These are phyloP conservation scores for Troides oblongomaculatus DNA, from an alignment of 2,888 invertebrate species.

Conservation along the genomic window DNA sequence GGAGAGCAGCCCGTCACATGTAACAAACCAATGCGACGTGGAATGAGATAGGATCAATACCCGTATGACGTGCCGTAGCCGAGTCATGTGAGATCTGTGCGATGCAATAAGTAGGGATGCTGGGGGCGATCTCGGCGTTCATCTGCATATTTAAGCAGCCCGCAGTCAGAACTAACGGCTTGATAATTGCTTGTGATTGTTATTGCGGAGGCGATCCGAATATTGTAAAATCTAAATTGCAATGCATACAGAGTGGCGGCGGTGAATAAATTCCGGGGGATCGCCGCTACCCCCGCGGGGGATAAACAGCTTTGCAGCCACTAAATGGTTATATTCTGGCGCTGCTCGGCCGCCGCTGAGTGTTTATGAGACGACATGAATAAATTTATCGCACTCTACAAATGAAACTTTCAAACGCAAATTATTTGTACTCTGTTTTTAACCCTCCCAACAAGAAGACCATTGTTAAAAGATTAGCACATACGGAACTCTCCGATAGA, in stretches of 20 bases:
- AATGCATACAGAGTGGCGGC: constrained; percentile 52
- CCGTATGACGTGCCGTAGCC: no score
- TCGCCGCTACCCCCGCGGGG: constrained; percentile 35
- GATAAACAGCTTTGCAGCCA: constrained; percentile 35
- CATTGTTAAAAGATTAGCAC: no score
- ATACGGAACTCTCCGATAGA: no score
- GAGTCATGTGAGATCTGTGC: no score
- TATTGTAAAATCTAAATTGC: constrained; percentile 54
- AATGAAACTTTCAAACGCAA: no score
- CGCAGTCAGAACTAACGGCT: constrained; percentile 37
- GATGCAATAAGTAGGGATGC: no score
- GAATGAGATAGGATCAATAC: no score
- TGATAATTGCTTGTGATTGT: constrained; percentile 55
- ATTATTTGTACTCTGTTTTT: no score
- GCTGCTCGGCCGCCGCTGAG: constrained; percentile 7
- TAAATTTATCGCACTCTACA: neutral
- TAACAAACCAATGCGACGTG: no score
- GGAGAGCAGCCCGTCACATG: no score
- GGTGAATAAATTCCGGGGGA: constrained; percentile 45
- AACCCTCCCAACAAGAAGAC: no score
- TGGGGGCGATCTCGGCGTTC: no score
- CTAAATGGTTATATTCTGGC: constrained; percentile 31
- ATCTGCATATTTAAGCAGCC: constrained; percentile 40
- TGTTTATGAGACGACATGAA: constrained; percentile 10
- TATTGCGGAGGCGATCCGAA: constrained; percentile 52